Evolutionary conservation across 2,113 vertebrate genomes (phyloP), one percentile per base, ranked within the genome.

Genomic region (Forbesichthys agassizii): DNA sequence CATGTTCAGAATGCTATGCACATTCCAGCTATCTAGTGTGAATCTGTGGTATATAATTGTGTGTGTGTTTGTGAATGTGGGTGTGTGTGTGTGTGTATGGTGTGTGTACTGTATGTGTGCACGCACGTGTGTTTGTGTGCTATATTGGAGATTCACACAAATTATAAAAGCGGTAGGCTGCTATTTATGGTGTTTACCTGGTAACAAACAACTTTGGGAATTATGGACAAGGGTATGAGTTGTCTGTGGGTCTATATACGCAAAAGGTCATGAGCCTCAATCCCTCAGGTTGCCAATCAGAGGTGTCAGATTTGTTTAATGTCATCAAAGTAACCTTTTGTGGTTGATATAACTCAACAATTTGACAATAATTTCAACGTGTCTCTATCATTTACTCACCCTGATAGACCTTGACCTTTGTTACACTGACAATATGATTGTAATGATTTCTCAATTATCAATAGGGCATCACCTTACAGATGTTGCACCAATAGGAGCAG

Each of bases 241-340:
- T 70, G 56, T 68, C 57, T 63, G 42, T 73, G 78, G 68, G 27
- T 27, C 27, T 27, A 27, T 27, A 2, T 27, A 20, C 78, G 75
- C 77, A 79, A 87, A 92, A 93, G 90, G 92, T 91, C 90, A 90
- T 61, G 66, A 84, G 79, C 76, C 71, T 89, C 83, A 77, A 58
- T 73, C 7, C 36, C 36, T 42, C 36, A 42, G 36, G 4, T 42
- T 91, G 89, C 87, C 90, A 88, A 76, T 93, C 91, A 90, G 61
- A 86, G 73, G 82, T 68, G 87, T 84, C 88, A 74, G 74, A 80
- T 67, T 49, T 4, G 80, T 73, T 84, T 92, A 92, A 93, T 93
- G 91, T 89, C 90, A 93, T 92, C 91, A 70, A 70, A 18, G 69
- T 91, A 85, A 92, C 92, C 90, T 93, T 93, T 92, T 82, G 83